Conservation (phyloP, 2,113 vertebrate genomes). For the Labeo rohita region DNA sequence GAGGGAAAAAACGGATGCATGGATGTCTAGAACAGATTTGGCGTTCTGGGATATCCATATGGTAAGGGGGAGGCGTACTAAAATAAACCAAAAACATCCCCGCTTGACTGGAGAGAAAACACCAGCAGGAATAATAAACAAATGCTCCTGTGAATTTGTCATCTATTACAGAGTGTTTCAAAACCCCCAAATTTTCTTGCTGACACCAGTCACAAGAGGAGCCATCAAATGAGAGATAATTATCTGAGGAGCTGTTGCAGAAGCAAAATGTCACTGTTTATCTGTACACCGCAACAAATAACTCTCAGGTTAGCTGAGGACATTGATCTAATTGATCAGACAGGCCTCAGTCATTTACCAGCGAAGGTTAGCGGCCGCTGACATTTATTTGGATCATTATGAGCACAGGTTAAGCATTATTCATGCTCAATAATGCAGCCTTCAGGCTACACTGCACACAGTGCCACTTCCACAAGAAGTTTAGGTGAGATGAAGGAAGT, state of each 20-base stretch:
- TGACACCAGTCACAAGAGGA: slow-evolving; percentile 1
- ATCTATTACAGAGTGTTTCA: slow-evolving; percentile 9
- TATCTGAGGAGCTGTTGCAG: slow-evolving; percentile 30
- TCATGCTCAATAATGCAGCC: slow-evolving; percentile 40
- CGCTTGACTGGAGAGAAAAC: not conserved
- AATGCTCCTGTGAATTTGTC: slow-evolving; percentile 28
- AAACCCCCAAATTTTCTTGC: not conserved
- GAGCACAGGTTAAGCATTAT: slow-evolving; percentile 55
- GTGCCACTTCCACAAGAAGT: not conserved
- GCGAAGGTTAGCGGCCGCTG: slow-evolving; percentile 65
- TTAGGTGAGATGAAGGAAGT: not conserved
- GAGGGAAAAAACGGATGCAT: not conserved
- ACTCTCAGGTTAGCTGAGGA: slow-evolving; percentile 62
- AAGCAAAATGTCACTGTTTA: slow-evolving; percentile 60
- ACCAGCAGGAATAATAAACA: slow-evolving; percentile 34
- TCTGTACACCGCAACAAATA: slow-evolving; percentile 60
- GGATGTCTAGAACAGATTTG: slow-evolving; percentile 1
- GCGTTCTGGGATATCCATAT: slow-evolving; percentile 2
- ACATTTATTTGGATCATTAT: slow-evolving; percentile 72
- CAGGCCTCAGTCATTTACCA: slow-evolving; percentile 51
- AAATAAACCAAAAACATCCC: slow-evolving; percentile 1
- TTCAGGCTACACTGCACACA: slow-evolving; percentile 22
- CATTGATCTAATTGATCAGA: slow-evolving; percentile 67
- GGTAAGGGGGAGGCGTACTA: not conserved
- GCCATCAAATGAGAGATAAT: slow-evolving; percentile 38